Conservation (phyloP, 1,140 invertebrate species). For the Ephestia elutella region DNA sequence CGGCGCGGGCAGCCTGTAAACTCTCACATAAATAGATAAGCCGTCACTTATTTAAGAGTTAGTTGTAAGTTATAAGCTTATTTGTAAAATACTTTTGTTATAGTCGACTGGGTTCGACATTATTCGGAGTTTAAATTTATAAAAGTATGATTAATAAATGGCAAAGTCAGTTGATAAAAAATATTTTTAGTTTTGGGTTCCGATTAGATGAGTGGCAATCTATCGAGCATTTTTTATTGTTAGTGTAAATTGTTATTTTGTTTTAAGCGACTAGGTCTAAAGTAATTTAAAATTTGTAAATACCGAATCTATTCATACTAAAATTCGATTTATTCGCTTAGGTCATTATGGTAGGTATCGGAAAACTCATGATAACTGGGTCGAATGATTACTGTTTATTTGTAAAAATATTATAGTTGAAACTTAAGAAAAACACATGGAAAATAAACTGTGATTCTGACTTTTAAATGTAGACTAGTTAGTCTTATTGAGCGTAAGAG, state of each 20-base stretch:
- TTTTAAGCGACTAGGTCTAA: slow-evolving; percentile 69
- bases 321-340: slow-evolving; percentile 59
- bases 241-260: slow-evolving; percentile 74
- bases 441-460: slow-evolving; percentile 74
- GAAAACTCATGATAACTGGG: slow-evolving; percentile 54
- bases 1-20: slow-evolving; percentile 26
- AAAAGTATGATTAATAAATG: slow-evolving; percentile 49
- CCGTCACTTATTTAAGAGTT: slow-evolving; percentile 57
- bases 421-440: slow-evolving; percentile 54
- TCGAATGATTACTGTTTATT: slow-evolving; percentile 54
- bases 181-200: slow-evolving; percentile 63
- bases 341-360: slow-evolving; percentile 60
- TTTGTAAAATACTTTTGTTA: slow-evolving; percentile 71
- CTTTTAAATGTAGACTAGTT: slow-evolving; percentile 66
- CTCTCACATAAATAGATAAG: slow-evolving; percentile 38
- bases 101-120: slow-evolving; percentile 67
- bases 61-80: slow-evolving; percentile 57
- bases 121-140: slow-evolving; percentile 71
- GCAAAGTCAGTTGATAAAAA: slow-evolving; percentile 62
- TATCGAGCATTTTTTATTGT: slow-evolving; percentile 72
- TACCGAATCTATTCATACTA: slow-evolving; percentile 61
- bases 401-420: slow-evolving; percentile 46
- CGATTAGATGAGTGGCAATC: slow-evolving; percentile 60
- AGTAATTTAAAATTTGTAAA: slow-evolving; percentile 69
- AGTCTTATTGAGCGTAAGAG: slow-evolving; percentile 51